phyloP scores from a whole-genome alignment of 2,113 vertebrate species.

The Mola mola region DNA sequence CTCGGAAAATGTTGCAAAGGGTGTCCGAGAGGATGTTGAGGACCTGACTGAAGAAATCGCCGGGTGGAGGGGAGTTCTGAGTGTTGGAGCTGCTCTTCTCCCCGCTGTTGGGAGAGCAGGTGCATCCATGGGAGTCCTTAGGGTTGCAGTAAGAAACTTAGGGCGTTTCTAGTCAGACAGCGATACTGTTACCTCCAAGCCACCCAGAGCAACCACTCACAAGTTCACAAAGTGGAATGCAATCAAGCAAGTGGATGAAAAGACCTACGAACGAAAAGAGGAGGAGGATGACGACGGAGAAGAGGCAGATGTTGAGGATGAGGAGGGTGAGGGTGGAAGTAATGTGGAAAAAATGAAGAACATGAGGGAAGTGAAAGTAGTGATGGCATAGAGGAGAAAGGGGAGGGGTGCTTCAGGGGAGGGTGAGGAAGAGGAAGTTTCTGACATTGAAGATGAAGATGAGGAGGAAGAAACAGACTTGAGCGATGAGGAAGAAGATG shows the following conservation, averaged over 20 bases:
- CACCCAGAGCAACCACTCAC: neutral
- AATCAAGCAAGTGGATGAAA: slow-evolving; percentile 21
- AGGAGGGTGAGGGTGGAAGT: slow-evolving; percentile 17
- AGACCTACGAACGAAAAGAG: slow-evolving; percentile 24
- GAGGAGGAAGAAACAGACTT: slow-evolving; percentile 31
- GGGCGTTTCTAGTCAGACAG: slow-evolving; percentile 29
- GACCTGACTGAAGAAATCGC: slow-evolving; percentile 22
- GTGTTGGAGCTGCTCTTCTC: slow-evolving; percentile 26
- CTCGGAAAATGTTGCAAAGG: slow-evolving; percentile 1
- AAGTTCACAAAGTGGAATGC: slow-evolving; percentile 53
- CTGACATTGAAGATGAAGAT: slow-evolving; percentile 26
- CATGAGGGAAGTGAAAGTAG: slow-evolving; percentile 7
- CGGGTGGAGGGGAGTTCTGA: slow-evolving; percentile 24
- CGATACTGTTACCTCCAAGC: slow-evolving; percentile 5
- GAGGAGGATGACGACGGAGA: slow-evolving; percentile 3
- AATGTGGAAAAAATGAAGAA: slow-evolving; percentile 2
- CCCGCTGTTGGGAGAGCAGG: slow-evolving; percentile 49
- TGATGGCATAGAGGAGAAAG: neutral
- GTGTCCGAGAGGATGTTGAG: too few relatives aligned
- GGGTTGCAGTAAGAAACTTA: slow-evolving; percentile 19
- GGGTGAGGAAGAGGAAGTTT: slow-evolving; percentile 9
- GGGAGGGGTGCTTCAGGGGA: neutral
- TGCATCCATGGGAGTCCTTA: slow-evolving; percentile 30
- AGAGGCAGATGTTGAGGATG: slow-evolving; percentile 1
- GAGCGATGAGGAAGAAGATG: slow-evolving; percentile 18